phyloP scores from a whole-genome alignment of 2,113 vertebrate species.

The Epinephelus moara region DNA sequence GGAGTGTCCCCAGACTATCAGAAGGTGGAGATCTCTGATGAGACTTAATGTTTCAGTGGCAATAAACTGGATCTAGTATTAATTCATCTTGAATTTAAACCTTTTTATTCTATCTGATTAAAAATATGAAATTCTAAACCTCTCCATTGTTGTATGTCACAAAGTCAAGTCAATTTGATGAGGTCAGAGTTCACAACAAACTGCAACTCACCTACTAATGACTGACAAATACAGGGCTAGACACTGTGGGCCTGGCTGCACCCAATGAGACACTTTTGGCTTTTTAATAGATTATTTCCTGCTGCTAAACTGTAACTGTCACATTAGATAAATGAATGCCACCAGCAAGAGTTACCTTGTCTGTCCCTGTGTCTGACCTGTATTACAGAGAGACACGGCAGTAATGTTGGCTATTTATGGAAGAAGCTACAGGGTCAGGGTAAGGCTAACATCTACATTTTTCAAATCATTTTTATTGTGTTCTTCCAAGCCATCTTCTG shows the following conservation, averaged over 20 bases:
- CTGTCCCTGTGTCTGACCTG: not conserved
- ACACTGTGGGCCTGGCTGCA: not conserved
- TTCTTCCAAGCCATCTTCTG: not conserved
- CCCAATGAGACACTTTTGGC: not conserved
- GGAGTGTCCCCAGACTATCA: too few species aligned
- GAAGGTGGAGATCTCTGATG: too few species aligned
- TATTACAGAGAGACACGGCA: not conserved
- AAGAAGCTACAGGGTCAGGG: slow-evolving; percentile 1
- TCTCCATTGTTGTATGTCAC: not conserved
- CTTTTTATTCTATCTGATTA: not conserved
- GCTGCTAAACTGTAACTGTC: not conserved
- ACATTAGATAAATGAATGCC: not conserved
- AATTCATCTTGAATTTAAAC: not conserved
- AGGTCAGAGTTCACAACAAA: not conserved
- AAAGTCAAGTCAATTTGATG: not conserved
- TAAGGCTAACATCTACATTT: not conserved
- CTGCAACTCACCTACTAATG: not conserved
- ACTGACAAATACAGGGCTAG: not conserved
- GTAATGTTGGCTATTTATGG: not conserved
- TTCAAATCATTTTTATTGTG: not conserved
- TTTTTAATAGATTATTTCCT: slow-evolving; percentile 1
- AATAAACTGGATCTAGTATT: not conserved
- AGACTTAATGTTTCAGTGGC: not conserved
- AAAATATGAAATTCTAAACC: not conserved
- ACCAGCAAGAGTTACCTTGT: not conserved